phyloP scores from a whole-genome alignment of 2,113 vertebrate species.

The Ploceus nigricollis region DNA sequence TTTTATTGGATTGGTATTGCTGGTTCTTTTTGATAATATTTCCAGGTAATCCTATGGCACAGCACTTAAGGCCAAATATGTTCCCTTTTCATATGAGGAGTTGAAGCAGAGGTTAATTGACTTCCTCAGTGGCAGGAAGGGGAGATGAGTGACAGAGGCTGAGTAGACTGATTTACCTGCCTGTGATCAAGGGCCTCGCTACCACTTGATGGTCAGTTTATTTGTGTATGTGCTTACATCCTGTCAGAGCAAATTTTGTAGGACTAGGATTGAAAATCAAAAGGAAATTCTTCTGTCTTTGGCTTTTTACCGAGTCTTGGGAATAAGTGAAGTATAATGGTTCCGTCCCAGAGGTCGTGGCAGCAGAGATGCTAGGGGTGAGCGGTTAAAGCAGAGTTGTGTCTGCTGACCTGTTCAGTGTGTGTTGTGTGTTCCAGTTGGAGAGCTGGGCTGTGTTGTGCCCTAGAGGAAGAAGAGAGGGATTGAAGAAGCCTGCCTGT shows the following conservation, averaged over 20 bases:
- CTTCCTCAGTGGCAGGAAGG: neutral
- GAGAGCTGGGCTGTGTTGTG: constrained; percentile 23
- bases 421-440: constrained; percentile 30
- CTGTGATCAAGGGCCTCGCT: neutral
- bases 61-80: neutral
- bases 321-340: neutral
- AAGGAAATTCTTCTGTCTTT: neutral
- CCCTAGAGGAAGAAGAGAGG: constrained; percentile 22
- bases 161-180: neutral
- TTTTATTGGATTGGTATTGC: neutral
- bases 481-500: constrained; percentile 26
- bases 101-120: neutral
- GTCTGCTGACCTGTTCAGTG: constrained; percentile 36
- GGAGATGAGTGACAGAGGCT: neutral
- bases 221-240: neutral
- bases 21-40: neutral
- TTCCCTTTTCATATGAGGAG: neutral
- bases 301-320: neutral
- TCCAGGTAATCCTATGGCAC: neutral
- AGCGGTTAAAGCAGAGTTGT: constrained; percentile 62
- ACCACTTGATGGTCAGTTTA: neutral
- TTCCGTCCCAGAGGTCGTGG: constrained; percentile 42
- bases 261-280: neutral
- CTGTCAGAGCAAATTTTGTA: neutral
- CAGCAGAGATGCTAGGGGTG: constrained; percentile 41